Conservation (phyloP, 2,888 invertebrate genomes). For the Drosophila picticornis region DNA sequence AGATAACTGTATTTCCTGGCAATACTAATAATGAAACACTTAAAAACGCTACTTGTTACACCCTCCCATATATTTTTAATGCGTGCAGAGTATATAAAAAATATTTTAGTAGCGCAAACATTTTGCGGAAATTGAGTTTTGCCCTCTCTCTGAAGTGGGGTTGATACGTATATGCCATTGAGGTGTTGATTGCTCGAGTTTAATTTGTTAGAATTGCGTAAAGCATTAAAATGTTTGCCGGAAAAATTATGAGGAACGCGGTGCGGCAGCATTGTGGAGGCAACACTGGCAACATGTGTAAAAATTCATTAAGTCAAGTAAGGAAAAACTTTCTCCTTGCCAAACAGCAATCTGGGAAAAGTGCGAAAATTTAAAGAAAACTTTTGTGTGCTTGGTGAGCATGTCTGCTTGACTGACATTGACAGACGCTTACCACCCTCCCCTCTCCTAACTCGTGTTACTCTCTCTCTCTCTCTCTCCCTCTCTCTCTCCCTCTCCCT, state of each 20-base stretch:
- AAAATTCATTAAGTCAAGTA: constrained; percentile 70
- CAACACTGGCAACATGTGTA: constrained; percentile 55
- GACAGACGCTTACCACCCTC: constrained; percentile 46
- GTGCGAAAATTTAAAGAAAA: constrained; percentile 80
- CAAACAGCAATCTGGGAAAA: constrained; percentile 63
- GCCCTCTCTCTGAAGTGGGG: constrained; percentile 3
- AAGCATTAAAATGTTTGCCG: constrained; percentile 79
- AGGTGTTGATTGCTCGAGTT: constrained; percentile 81
- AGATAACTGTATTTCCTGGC: neutral
- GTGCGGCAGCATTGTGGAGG: neutral
- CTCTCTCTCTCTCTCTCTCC: neutral
- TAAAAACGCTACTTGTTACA: neutral
- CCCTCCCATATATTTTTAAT: neutral
- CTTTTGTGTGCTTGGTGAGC: constrained; percentile 51
- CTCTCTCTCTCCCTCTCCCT: neutral
- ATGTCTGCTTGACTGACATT: constrained; percentile 59
- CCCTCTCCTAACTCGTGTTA: neutral
- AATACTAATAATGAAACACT: neutral
- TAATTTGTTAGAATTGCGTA: constrained; percentile 79
- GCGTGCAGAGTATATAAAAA: constrained; percentile 22
- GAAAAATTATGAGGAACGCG: constrained; percentile 62
- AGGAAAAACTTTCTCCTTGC: constrained; percentile 67
- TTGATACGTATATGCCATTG: constrained; percentile 11
- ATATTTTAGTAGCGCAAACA: constrained; percentile 55
- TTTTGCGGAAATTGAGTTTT: constrained; percentile 77